phyloP scores from a whole-genome alignment of 2,113 vertebrate genomes.

The Phalacrocorax brasilianus region DNA sequence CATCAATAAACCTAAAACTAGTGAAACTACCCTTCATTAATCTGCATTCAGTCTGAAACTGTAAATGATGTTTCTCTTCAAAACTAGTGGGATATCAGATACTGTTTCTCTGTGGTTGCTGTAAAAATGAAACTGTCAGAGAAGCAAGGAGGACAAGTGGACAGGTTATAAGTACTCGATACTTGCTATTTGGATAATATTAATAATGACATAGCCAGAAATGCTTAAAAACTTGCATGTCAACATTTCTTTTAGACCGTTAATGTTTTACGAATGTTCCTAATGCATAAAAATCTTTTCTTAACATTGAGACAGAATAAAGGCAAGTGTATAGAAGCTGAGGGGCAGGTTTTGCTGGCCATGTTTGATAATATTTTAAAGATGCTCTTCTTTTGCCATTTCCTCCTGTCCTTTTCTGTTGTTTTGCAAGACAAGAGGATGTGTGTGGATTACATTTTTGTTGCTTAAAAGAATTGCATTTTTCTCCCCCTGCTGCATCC shows the following conservation, averaged over 20 bases:
- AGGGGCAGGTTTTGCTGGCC: not conserved
- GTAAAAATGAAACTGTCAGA: not conserved
- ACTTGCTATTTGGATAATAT: not conserved
- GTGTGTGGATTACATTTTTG: not conserved
- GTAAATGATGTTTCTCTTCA: not conserved
- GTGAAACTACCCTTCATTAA: not conserved
- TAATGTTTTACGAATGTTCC: not conserved
- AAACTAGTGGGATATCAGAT: not conserved
- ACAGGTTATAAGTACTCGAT: not conserved
- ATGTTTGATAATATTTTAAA: not conserved
- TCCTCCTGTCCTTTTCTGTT: not conserved
- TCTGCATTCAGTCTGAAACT: not conserved
- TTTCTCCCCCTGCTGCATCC: rapidly evolving
- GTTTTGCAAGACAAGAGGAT: not conserved
- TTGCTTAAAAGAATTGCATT: not conserved
- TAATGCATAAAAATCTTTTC: not conserved
- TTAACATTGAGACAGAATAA: not conserved
- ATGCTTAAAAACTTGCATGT: not conserved
- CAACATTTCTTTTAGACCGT: not conserved
- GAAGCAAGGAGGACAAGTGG: not conserved
- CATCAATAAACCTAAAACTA: not conserved
- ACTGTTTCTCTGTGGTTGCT: not conserved
- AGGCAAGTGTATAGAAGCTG: not conserved
- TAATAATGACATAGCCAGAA: not conserved
- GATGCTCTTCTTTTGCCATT: not conserved